These are phyloP conservation scores for Taxidea taxus DNA, from an alignment of 2,113 vertebrate species.

Conservation along the genomic window DNA sequence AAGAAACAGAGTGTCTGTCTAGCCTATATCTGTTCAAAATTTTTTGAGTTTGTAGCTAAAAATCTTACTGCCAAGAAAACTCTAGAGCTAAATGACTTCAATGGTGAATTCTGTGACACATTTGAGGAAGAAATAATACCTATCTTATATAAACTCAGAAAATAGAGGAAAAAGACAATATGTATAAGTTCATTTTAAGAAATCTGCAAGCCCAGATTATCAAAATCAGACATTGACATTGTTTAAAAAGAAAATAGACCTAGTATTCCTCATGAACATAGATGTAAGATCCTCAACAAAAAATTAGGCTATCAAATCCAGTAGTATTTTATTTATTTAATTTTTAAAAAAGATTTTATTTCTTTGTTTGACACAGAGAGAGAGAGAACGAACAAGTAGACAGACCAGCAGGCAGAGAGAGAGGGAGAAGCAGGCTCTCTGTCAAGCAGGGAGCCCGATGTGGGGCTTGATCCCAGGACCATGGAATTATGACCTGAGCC, in stretches of 20 bases:
- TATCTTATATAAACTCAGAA: background rate
- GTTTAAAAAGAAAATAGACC: background rate
- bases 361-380: too few species aligned
- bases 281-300: background rate
- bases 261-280: background rate
- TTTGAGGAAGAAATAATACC: background rate
- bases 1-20: background rate
- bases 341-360: too few species aligned
- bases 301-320: background rate
- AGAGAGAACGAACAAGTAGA: too few species aligned
- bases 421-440: too few species aligned
- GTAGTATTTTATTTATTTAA: background rate
- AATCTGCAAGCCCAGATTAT: background rate
- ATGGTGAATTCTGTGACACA: background rate
- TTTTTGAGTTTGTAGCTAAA: background rate
- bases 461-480: too few species aligned
- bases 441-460: too few species aligned
- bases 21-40: background rate
- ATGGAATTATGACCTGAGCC: too few species aligned
- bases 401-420: too few species aligned
- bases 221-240: background rate
- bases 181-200: background rate
- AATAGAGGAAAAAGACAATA: background rate
- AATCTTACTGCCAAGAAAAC: background rate
- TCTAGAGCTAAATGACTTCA: background rate